These are phyloP conservation scores for Pissodes strobi DNA, from an alignment of 1,140 invertebrate genomes.

Conservation along the genomic window DNA sequence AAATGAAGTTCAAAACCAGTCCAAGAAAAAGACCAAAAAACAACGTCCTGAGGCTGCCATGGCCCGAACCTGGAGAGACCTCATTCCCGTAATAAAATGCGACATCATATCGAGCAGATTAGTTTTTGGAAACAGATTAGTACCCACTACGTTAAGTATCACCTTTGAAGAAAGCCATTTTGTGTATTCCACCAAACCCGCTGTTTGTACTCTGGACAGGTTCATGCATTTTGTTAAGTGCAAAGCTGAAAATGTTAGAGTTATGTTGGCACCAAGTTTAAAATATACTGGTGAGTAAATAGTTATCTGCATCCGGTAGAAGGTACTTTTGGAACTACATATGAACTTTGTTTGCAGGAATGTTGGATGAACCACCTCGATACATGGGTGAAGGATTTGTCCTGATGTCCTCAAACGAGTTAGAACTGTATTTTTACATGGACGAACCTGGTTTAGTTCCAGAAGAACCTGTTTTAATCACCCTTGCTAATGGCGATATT, in stretches of 20 bases:
- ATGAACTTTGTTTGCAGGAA: conserved; percentile 58
- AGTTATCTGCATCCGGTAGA: no score
- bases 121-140: conserved; percentile 94
- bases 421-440: conserved; percentile 95
- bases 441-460: conserved; percentile 91
- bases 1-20: conserved; percentile 33
- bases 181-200: conserved; percentile 93
- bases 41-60: conserved; percentile 75
- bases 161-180: conserved; percentile 94
- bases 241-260: conserved; percentile 86
- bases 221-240: conserved; percentile 97
- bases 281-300: conserved; percentile 75
- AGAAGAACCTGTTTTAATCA: conserved; percentile 86
- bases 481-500: conserved; percentile 90
- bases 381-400: conserved; percentile 99
- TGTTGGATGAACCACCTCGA: conserved; percentile 92
- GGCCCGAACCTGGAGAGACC: conserved; percentile 89
- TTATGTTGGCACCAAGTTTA: conserved; percentile 90
- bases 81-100: conserved; percentile 96
- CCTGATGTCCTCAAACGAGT: conserved; percentile 91
- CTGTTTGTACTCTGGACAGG: conserved; percentile 88
- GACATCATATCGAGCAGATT: conserved; percentile 88
- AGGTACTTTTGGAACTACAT: no score
- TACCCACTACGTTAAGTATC: conserved; percentile 91
- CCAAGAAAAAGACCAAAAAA: conserved; percentile 60